These are phyloP conservation scores for Campylorhamphus procurvoides DNA, from an alignment of 2,113 vertebrate species.

Conservation along the genomic window DNA sequence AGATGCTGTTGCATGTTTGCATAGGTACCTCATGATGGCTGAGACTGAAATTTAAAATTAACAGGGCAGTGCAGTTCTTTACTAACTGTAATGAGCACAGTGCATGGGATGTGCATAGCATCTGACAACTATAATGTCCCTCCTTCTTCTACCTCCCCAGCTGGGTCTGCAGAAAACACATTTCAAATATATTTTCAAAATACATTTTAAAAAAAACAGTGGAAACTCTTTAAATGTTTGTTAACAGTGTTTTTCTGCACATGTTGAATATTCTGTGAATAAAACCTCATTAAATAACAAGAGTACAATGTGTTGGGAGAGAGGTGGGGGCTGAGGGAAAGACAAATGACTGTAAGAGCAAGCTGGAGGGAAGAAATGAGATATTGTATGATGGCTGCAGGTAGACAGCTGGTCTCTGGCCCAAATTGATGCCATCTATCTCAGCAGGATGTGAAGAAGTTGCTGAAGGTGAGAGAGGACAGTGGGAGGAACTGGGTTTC, in stretches of 20 bases:
- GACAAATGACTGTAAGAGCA: background rate
- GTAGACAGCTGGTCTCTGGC: background rate
- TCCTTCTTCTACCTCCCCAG: background rate
- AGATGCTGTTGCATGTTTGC: background rate
- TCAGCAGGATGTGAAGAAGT: background rate
- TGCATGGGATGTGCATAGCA: background rate
- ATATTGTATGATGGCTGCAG: background rate
- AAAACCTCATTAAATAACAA: background rate
- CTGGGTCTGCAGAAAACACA: background rate
- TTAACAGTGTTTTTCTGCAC: background rate
- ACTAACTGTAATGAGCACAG: background rate
- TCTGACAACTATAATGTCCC: background rate
- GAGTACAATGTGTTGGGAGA: background rate
- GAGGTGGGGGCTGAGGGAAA: background rate
- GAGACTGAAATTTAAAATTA: background rate
- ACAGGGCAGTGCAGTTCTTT: background rate
- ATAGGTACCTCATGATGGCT: background rate
- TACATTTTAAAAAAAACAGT: background rate
- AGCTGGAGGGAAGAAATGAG: background rate
- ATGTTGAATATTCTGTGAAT: background rate
- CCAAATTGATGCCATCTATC: fast-evolving
- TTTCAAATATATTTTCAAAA: background rate
- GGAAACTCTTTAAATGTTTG: background rate
- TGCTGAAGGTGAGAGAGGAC: background rate
- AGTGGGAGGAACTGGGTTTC: background rate